Evolutionary conservation across 2,888 invertebrate genomes (phyloP).

Genomic region (Boloria selene): DNA sequence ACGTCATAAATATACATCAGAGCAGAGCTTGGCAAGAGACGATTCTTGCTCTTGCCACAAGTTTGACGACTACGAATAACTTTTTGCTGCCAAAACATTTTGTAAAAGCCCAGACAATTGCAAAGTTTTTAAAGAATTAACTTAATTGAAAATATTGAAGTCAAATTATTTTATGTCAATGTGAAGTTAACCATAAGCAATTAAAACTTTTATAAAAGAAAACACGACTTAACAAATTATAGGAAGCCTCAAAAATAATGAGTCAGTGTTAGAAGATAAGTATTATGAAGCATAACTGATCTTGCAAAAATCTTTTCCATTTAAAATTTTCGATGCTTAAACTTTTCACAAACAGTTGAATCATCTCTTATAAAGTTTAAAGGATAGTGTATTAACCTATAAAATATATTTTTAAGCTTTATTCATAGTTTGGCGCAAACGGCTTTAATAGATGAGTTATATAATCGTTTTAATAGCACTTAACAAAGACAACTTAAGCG

Average conservation of each 20-base stretch:
- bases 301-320: slow-evolving; percentile 40
- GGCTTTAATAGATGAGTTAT: neutral
- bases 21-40: slow-evolving; percentile 48
- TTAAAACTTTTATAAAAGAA: slow-evolving; percentile 49
- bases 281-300: slow-evolving; percentile 41
- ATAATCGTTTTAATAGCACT: slow-evolving; percentile 10
- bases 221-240: slow-evolving; percentile 45
- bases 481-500: slow-evolving; percentile 14
- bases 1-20: slow-evolving; percentile 46
- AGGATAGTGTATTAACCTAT: slow-evolving; percentile 34
- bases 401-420: slow-evolving; percentile 25
- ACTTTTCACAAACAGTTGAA: slow-evolving; percentile 36
- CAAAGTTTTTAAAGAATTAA: slow-evolving; percentile 35
- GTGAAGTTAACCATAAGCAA: slow-evolving; percentile 47
- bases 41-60: slow-evolving; percentile 34
- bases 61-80: slow-evolving; percentile 45
- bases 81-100: slow-evolving; percentile 5
- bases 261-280: slow-evolving; percentile 36
- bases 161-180: slow-evolving; percentile 33
- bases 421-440: slow-evolving; percentile 18
- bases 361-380: slow-evolving; percentile 37
- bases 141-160: slow-evolving; percentile 35
- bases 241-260: slow-evolving; percentile 39
- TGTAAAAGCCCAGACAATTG: slow-evolving; percentile 28
- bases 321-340: slow-evolving; percentile 39